Conservation (phyloP, 2,113 vertebrate genomes). For the Abramis brama region DNA sequence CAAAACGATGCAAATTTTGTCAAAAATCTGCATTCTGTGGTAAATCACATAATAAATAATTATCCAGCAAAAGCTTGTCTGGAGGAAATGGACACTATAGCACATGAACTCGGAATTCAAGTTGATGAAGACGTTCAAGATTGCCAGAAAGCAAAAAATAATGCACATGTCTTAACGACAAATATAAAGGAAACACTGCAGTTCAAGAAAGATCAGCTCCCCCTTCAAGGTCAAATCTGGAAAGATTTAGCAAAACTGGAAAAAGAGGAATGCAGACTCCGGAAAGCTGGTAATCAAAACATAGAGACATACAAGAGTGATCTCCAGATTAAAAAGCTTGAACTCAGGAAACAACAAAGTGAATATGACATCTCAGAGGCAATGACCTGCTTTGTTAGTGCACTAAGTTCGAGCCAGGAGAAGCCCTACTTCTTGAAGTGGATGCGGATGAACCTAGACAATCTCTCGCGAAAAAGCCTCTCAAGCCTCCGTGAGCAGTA, state of each 20-base stretch:
- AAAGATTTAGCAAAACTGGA: slow-evolving; percentile 65
- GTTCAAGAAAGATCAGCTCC: slow-evolving; percentile 68
- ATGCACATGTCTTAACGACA: slow-evolving; percentile 59
- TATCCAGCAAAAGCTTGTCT: slow-evolving; percentile 30
- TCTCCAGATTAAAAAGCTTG: slow-evolving; percentile 43
- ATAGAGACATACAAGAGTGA: slow-evolving; percentile 66
- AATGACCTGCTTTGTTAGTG: slow-evolving; percentile 64
- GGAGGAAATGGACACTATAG: slow-evolving; percentile 56
- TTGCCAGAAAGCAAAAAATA: slow-evolving; percentile 61
- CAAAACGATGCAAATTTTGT: slow-evolving; percentile 67
- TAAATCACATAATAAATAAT: slow-evolving; percentile 49
- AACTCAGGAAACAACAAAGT: slow-evolving; percentile 58
- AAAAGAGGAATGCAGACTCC: slow-evolving; percentile 69
- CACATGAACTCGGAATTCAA: slow-evolving; percentile 60
- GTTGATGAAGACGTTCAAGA: slow-evolving; percentile 67
- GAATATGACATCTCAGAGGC: slow-evolving; percentile 50
- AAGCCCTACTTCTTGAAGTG: slow-evolving; percentile 70
- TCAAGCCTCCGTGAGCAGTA: slow-evolving; percentile 57
- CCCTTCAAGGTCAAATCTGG: slow-evolving; percentile 65
- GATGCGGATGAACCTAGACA: slow-evolving; percentile 71
- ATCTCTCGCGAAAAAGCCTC: slow-evolving; percentile 52
- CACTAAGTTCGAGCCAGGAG: slow-evolving; percentile 55
- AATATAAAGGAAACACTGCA: slow-evolving; percentile 51
- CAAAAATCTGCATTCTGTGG: slow-evolving; percentile 21
- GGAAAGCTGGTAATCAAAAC: slow-evolving; percentile 53